Conservation (phyloP, 2,797 vertebrate genomes). For the Typhlichthys eigenmanni region DNA sequence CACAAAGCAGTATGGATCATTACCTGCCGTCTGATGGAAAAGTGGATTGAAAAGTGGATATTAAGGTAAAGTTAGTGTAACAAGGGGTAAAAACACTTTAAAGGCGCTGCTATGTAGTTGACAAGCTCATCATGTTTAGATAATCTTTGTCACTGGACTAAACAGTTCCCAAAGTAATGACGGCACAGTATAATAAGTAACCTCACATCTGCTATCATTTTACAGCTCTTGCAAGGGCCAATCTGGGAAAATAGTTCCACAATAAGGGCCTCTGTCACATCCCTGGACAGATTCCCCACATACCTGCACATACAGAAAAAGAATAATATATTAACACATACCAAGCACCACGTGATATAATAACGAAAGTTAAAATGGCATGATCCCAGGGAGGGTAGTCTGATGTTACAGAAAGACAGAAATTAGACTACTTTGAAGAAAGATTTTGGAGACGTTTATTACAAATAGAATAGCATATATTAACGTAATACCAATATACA, state of each 20-base stretch:
- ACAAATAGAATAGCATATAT: too few relatives aligned
- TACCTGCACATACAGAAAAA: constrained; percentile 75
- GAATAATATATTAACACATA: not conserved
- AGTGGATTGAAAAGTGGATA: constrained; percentile 38
- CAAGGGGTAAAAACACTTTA: too few relatives aligned
- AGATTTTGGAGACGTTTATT: too few relatives aligned
- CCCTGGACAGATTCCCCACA: constrained; percentile 92
- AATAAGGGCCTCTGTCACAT: constrained; percentile 93
- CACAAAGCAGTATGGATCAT: constrained; percentile 98
- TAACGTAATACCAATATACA: too few relatives aligned
- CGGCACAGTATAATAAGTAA: constrained; percentile 42
- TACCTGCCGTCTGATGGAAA: constrained; percentile 88
- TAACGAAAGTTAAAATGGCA: too few relatives aligned
- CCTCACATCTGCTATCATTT: constrained; percentile 97
- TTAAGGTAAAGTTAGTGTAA: not conserved
- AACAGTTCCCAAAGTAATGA: not conserved
- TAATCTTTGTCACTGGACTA: too few relatives aligned
- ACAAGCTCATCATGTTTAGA: too few relatives aligned
- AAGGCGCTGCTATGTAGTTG: too few relatives aligned
- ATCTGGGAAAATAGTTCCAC: constrained; percentile 95
- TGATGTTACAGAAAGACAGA: too few relatives aligned
- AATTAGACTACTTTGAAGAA: too few relatives aligned
- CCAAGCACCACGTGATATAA: too few relatives aligned
- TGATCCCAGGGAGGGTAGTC: too few relatives aligned
- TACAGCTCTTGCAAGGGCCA: constrained; percentile 95